These are phyloP conservation scores for Danio kyathit DNA, from an alignment of 2,797 vertebrate genomes.

Conservation along the genomic window DNA sequence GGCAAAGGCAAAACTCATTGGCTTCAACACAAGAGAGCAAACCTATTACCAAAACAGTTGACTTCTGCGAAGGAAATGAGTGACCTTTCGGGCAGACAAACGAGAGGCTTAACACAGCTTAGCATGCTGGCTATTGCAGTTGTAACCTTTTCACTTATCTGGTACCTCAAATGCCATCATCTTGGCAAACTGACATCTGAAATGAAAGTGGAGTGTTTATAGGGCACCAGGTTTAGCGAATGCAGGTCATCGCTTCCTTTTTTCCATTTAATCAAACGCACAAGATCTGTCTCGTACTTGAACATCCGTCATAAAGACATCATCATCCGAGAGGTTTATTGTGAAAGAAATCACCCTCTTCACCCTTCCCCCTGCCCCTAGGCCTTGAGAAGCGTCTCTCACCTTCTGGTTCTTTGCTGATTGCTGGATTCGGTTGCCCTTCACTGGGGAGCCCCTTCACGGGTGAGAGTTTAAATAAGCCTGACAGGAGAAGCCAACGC, in stretches of 20 bases:
- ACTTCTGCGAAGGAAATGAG: conserved; percentile 56
- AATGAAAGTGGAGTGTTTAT: background rate
- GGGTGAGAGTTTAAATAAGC: conserved; percentile 72
- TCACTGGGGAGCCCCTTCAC: conserved; percentile 71
- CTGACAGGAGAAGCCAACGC: conserved; percentile 74
- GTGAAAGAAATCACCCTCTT: conserved; percentile 15
- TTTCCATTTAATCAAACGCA: background rate
- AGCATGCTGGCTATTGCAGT: conserved; percentile 58
- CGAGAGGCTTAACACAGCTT: conserved; percentile 59
- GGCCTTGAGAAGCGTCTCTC: conserved; percentile 15
- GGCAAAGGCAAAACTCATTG: conserved; percentile 12
- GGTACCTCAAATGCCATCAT: conserved; percentile 73
- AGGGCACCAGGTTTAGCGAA: background rate
- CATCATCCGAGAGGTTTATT: background rate
- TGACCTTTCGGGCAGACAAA: conserved; percentile 62
- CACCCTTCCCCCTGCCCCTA: background rate
- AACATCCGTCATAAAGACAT: background rate
- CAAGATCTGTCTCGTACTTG: background rate
- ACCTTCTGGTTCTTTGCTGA: conserved; percentile 55
- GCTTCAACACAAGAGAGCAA: conserved; percentile 24
- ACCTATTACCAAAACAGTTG: conserved; percentile 58
- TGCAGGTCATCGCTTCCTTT: background rate
- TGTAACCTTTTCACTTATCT: conserved; percentile 71
- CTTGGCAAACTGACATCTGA: conserved; percentile 58
- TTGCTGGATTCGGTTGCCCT: conserved; percentile 64